Conservation (phyloP, 2,888 invertebrate genomes). For the Colletes collaris region DNA sequence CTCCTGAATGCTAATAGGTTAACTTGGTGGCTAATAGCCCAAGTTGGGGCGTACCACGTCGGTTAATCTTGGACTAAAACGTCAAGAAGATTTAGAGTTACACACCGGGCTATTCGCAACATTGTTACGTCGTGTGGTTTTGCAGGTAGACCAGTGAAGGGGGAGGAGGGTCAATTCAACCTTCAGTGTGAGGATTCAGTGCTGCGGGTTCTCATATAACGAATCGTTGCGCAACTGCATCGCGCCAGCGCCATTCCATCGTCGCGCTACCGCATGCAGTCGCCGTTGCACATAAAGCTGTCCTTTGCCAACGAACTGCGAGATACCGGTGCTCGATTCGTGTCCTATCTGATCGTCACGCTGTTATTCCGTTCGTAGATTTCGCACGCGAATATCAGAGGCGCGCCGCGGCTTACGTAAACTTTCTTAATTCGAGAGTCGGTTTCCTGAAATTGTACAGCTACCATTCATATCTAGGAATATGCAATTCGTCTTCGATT, state of each 20-base stretch:
- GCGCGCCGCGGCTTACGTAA: conserved; percentile 36
- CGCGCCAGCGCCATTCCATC: conserved; percentile 24
- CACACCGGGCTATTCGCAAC: not conserved
- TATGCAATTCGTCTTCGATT: conserved; percentile 2
- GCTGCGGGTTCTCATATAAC: conserved; percentile 29
- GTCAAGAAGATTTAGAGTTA: not conserved
- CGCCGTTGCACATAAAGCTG: conserved; percentile 44
- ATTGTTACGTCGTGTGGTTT: conserved; percentile 9
- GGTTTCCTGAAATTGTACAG: conserved; percentile 13
- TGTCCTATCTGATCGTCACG: conserved; percentile 58
- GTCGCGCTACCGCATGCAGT: conserved; percentile 36
- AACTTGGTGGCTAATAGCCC: not conserved
- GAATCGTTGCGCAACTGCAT: conserved; percentile 42
- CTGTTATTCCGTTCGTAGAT: conserved; percentile 45
- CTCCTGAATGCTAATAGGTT: too few relatives aligned
- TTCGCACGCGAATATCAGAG: conserved; percentile 49
- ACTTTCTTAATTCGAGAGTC: conserved; percentile 27
- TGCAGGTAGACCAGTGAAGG: too few relatives aligned
- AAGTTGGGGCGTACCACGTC: not conserved
- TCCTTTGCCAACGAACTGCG: conserved; percentile 36
- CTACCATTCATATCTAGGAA: not conserved
- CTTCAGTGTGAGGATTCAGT: conserved; percentile 21
- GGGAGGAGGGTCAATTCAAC: conserved; percentile 6
- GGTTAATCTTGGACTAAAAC: too few relatives aligned
- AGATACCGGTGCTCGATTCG: conserved; percentile 37